Evolutionary conservation across 1,140 invertebrate species (phyloP), one percentile per base, ranked within the genome.

Genomic region (Trachymyrmex cornetzi): DNA sequence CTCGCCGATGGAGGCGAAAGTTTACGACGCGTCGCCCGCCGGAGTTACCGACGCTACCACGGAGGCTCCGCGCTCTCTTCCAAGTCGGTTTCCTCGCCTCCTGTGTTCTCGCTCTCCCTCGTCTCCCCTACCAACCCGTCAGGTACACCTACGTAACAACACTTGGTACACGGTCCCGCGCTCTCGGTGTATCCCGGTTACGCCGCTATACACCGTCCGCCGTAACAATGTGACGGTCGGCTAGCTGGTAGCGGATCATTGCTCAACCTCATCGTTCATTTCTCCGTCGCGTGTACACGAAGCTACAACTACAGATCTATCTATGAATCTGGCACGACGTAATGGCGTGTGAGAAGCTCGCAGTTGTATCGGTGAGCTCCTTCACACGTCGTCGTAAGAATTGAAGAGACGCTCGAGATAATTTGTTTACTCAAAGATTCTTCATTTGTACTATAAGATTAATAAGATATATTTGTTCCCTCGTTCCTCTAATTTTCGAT

Each of bases 31-130:
- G 93, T 93, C 94, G 92, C 88, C 89, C 91, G 89, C 88, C 93
- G 91, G 92, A 94, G 92, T 94, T 93, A 94, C 93, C 91, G 92
- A 94, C 93, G 93, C 94, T 94, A 94, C 94, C 92, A 93, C 91
- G 90, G 89, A 87, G 90, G 85, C 89, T 89, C 86, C 77, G 66
- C 84, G 71, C 59, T 72, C 53, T 81, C 66, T 38, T 85, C 80
- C 80, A 66, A 57, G 50, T 74, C 80, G 79, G 66, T 82, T 75
- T 86, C 66, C 84, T 84, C n/a, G 34, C 44, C 85, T 89, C 88
- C 75, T 64, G 74, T 57, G 53, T 53, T 59, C 34, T 59, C 80
- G 69, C 38, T 44, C 72, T 7, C 19, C n/a, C 7, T 22, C 77
- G 48, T 16, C 63, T 22, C 24, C 61, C 71, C 75, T 71, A 50